Evolutionary conservation across 2,888 invertebrate species (phyloP).

Genomic region (Pseudococcus viburni): DNA sequence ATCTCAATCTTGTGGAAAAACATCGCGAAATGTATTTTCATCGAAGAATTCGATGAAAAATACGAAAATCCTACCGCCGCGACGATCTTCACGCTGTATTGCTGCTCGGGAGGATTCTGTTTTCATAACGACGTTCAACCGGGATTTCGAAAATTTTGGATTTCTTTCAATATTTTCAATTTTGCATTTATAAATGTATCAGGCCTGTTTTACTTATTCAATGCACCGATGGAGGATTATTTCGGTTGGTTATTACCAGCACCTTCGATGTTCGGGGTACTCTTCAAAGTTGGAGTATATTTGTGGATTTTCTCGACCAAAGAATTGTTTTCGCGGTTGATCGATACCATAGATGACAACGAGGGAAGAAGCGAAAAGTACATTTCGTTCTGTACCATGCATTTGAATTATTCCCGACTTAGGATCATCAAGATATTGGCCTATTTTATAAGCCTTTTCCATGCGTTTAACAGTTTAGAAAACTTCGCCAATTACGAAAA

Average conservation of each 20-base stretch:
- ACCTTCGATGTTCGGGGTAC: not conserved
- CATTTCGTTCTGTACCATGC: not conserved
- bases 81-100: not conserved
- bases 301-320: not conserved
- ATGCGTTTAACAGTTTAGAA: not conserved
- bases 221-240: not conserved
- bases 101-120: not conserved
- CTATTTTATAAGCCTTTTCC: not conserved
- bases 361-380: not conserved
- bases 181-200: not conserved
- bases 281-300: not conserved
- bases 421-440: not conserved
- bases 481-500: not conserved
- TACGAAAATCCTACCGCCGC: not conserved
- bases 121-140: not conserved
- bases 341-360: not conserved
- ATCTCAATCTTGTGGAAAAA: not conserved
- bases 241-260: not conserved
- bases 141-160: not conserved
- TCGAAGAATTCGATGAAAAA: not conserved
- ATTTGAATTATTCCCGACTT: not conserved
- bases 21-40: not conserved
- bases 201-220: not conserved
- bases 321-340: not conserved
- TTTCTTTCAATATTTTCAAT: not conserved